Percentiles rank a stretch among this genome's conserved stretches.
phyloP scores from a whole-genome alignment of 2,797 vertebrate species.

The Pipistrellus pygmaeus region DNA sequence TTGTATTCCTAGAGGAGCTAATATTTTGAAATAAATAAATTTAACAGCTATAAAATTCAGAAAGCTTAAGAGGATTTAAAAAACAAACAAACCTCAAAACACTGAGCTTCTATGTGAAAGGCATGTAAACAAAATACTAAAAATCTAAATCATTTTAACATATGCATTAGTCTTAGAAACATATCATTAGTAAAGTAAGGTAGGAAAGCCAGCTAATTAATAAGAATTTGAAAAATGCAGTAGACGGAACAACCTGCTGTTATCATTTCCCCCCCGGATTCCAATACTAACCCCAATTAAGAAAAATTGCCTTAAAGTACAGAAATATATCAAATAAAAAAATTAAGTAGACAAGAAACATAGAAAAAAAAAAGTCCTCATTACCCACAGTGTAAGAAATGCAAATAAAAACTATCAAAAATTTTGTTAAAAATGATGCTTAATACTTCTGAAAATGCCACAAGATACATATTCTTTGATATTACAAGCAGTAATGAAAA shows the following conservation, averaged over 20 bases:
- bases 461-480: not conserved
- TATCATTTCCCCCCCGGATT: not conserved
- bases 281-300: not conserved
- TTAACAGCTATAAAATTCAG: constrained; percentile 47
- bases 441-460: not conserved
- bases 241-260: not conserved
- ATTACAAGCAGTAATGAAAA: not conserved
- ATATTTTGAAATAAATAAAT: constrained; percentile 13
- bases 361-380: constrained; percentile 28
- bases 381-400: not conserved
- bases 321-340: constrained; percentile 17
- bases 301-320: not conserved
- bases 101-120: constrained; percentile 28
- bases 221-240: constrained; percentile 28
- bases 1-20: not conserved
- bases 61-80: not conserved
- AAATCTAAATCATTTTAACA: not conserved
- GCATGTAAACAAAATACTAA: not conserved
- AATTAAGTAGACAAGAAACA: not conserved
- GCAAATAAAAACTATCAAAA: not conserved
- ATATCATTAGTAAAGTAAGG: constrained; percentile 11
- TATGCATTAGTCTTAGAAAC: not conserved
- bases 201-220: not conserved
- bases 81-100: not conserved
- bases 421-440: constrained; percentile 23